Evolutionary conservation across 1,140 invertebrate species (phyloP).

Genomic region (Anastatus disparis): DNA sequence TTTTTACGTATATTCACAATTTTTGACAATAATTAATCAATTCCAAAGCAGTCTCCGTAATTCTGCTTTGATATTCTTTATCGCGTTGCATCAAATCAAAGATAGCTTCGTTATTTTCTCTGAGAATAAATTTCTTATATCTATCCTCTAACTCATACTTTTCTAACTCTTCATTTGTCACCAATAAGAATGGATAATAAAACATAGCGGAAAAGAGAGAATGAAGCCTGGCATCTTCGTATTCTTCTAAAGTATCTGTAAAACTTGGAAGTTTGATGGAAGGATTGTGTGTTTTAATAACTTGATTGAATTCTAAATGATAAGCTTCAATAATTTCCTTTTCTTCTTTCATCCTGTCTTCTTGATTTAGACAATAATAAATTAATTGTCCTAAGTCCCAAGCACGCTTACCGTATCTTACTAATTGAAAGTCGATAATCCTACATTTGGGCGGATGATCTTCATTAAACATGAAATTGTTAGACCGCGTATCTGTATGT

Average conservation of each 20-base stretch:
- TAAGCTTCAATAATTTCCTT: background rate
- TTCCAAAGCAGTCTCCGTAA: background rate
- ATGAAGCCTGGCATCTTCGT: background rate
- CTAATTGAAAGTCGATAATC: constrained; percentile 70
- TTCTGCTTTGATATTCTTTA: constrained; percentile 7
- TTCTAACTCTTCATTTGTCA: background rate
- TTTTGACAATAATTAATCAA: background rate
- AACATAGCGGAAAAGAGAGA: background rate
- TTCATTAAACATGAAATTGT: constrained; percentile 46
- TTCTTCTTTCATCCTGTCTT: background rate
- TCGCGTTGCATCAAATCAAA: background rate
- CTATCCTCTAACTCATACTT: background rate
- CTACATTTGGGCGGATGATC: constrained; percentile 64
- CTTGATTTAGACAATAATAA: constrained; percentile 29
- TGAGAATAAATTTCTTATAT: background rate
- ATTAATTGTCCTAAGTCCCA: constrained; percentile 57
- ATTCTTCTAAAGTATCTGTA: background rate
- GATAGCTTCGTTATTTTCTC: background rate
- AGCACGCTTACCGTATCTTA: constrained; percentile 60
- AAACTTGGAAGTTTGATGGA: background rate
- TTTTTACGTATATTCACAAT: too few relatives aligned
- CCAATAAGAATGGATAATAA: background rate
- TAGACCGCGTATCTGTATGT: constrained; percentile 20
- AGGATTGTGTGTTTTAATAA: background rate
- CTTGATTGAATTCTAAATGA: background rate